A percentile compares a stretch with the other conserved stretches of the same genome.
Evolutionary conservation across 2,797 vertebrate species (phyloP).

Genomic region (Platyrinchus mystaceus): DNA sequence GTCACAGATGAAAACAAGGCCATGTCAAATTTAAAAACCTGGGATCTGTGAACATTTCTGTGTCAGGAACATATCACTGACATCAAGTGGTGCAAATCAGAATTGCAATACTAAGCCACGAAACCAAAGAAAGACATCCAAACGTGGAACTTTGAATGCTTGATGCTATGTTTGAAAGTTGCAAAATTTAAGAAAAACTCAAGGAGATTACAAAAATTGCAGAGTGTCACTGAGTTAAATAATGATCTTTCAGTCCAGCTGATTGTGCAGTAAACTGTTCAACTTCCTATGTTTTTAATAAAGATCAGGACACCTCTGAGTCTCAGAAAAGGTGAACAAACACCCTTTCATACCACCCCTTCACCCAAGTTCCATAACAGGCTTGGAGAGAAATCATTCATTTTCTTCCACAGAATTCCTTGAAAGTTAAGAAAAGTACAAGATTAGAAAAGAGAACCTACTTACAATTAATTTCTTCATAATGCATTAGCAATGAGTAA

Average conservation of each 20-base stretch:
- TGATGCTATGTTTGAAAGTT: background rate
- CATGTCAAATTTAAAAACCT: background rate
- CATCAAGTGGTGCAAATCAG: conserved; percentile 25
- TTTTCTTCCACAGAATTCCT: background rate
- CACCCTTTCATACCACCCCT: background rate
- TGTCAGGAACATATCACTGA: background rate
- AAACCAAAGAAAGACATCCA: background rate
- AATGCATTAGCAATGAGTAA: background rate
- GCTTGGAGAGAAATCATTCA: background rate
- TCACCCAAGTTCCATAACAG: background rate
- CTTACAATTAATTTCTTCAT: background rate
- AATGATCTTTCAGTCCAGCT: background rate
- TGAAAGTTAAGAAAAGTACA: background rate
- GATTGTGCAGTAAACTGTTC: background rate
- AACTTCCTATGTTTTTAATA: background rate
- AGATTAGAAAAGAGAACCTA: background rate
- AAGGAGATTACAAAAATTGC: background rate
- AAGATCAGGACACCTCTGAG: background rate
- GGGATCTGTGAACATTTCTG: background rate
- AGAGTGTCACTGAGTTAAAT: background rate
- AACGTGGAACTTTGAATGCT: accelerated
- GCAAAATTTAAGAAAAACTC: background rate
- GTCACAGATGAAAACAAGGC: background rate
- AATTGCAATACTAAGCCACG: background rate
- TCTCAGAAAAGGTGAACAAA: background rate